Conservation (phyloP, 2,888 invertebrate genomes). For the Phragmatobia fuliginosa region DNA sequence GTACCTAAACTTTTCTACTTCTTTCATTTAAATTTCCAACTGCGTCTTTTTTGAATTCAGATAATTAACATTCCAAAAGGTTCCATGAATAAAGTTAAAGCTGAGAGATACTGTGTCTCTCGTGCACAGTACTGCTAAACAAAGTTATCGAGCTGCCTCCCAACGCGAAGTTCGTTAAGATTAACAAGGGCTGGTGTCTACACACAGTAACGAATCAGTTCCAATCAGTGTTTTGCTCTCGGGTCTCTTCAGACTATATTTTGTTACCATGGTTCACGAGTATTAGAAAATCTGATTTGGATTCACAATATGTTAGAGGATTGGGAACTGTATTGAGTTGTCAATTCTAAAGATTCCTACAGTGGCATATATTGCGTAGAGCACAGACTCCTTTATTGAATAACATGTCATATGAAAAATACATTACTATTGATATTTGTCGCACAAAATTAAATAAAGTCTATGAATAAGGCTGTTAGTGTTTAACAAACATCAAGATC, state of each 20-base stretch:
- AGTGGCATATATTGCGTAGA: neutral
- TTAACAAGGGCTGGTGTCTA: conserved; percentile 55
- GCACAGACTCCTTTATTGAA: too few species aligned
- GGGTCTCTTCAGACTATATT: conserved; percentile 23
- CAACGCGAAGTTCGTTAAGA: conserved; percentile 57
- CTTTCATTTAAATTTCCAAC: conserved; percentile 5
- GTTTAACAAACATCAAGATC: too few species aligned
- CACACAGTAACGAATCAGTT: conserved; percentile 49
- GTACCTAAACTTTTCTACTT: conserved; percentile 5
- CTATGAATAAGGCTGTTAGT: too few species aligned
- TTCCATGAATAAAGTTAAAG: conserved; percentile 33
- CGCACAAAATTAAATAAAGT: too few species aligned
- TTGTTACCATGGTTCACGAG: conserved; percentile 15
- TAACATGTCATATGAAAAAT: too few species aligned
- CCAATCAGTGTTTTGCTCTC: conserved; percentile 47
- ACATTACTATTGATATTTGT: too few species aligned
- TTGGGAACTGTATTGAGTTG: neutral
- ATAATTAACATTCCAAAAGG: conserved; percentile 40
- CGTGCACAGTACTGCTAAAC: conserved; percentile 37
- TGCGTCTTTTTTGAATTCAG: conserved; percentile 28
- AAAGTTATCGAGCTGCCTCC: conserved; percentile 46
- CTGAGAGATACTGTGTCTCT: conserved; percentile 21
- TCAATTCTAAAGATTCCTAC: neutral
- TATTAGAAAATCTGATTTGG: conserved; percentile 6
- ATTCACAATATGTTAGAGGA: neutral